Percentiles rank a stretch among this genome's conserved stretches.
These are phyloP conservation scores for Lerista edwardsae DNA, from an alignment of 2,797 vertebrate genomes.

Conservation along the genomic window DNA sequence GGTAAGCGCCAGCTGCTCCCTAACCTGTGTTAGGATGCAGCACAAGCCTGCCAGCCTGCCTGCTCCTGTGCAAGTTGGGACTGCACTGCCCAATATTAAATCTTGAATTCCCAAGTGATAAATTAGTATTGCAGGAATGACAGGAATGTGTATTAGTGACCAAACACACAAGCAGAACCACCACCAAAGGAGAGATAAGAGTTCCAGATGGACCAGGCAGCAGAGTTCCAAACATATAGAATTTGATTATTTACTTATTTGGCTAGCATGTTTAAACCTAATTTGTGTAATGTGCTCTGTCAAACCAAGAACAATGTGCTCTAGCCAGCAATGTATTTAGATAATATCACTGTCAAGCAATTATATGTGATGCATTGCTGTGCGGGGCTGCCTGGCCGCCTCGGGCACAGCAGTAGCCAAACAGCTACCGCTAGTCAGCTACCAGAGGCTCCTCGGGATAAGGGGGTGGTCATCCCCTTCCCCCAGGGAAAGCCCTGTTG, in stretches of 20 bases:
- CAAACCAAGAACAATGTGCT: slow-evolving; percentile 1
- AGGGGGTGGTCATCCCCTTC: too few species aligned
- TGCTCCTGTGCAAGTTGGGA: too few species aligned
- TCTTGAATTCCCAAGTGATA: neutral
- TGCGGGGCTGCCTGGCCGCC: too few species aligned
- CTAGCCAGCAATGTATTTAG: neutral
- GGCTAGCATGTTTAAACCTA: neutral
- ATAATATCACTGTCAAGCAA: neutral
- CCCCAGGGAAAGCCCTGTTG: too few species aligned
- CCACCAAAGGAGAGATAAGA: neutral
- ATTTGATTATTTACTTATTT: neutral
- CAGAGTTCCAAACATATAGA: neutral
- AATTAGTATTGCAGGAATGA: neutral
- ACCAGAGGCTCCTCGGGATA: too few species aligned
- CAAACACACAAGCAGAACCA: neutral
- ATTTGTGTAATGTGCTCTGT: neutral
- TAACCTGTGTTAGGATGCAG: too few species aligned
- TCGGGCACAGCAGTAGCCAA: too few species aligned
- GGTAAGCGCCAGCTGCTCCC: too few species aligned
- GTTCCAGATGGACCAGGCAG: neutral
- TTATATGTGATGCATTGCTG: too few species aligned
- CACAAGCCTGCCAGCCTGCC: too few species aligned
- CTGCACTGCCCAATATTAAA: neutral
- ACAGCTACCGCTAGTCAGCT: too few species aligned
- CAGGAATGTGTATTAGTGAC: neutral